Evolutionary conservation across 2,113 vertebrate genomes (phyloP).

Genomic region (Hipposideros armiger): DNA sequence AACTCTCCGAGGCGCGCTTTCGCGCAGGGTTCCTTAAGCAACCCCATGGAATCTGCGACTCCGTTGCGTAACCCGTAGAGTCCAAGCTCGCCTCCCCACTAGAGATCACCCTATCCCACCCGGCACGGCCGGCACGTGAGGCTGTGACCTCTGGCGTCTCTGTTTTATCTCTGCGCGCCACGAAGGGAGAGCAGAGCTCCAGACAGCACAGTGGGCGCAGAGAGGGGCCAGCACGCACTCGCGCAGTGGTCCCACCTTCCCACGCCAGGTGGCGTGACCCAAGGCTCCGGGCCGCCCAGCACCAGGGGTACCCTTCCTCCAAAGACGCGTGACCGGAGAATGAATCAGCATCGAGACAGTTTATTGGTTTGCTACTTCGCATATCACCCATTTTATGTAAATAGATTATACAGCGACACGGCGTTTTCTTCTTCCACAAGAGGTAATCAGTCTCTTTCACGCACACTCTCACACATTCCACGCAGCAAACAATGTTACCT

Average conservation of each 20-base stretch:
- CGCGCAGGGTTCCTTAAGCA: neutral
- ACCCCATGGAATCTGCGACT: constrained; percentile 81
- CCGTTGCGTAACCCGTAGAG: constrained; percentile 82
- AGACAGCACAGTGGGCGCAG: neutral
- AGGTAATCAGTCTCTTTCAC: constrained; percentile 82
- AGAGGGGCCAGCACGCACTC: neutral
- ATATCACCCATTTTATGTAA: constrained; percentile 88
- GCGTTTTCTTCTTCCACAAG: constrained; percentile 85
- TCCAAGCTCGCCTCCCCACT: neutral
- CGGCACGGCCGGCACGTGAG: neutral
- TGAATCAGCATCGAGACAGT: constrained; percentile 81
- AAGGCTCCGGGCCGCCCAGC: neutral
- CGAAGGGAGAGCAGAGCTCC: neutral
- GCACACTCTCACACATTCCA: constrained; percentile 56
- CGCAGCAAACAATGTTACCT: constrained; percentile 65
- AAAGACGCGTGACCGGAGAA: constrained; percentile 44
- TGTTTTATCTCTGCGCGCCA: neutral
- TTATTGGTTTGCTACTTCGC: constrained; percentile 90
- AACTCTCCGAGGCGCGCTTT: constrained; percentile 66
- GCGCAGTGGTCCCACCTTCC: neutral
- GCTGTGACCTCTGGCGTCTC: constrained; percentile 15
- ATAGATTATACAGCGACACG: constrained; percentile 90
- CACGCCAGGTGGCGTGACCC: neutral
- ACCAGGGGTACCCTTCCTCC: neutral
- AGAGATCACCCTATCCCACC: neutral